Conservation (phyloP, 2,113 vertebrate species). For the Egretta garzetta region DNA sequence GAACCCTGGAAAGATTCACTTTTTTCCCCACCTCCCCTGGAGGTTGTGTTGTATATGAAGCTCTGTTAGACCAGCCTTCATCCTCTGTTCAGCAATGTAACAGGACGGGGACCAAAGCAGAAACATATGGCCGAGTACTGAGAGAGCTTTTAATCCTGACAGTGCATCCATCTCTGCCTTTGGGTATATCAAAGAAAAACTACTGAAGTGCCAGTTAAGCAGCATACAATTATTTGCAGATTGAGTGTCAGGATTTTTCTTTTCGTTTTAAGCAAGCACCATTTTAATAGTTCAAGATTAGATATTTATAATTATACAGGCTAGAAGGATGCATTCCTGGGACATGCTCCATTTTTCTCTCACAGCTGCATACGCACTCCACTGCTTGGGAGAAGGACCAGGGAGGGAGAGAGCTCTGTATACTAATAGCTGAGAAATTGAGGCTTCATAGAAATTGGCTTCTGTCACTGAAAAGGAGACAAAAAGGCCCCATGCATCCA, state of each 20-base stretch:
- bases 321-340: not conserved
- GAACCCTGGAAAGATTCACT: not conserved
- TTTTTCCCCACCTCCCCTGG: not conserved
- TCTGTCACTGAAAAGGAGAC: not conserved
- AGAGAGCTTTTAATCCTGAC: slow-evolving; percentile 27
- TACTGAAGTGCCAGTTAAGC: not conserved
- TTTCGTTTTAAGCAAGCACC: not conserved
- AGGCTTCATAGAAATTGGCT: not conserved
- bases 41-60: not conserved
- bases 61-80: not conserved
- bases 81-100: not conserved
- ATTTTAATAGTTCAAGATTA: not conserved
- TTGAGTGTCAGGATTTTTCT: not conserved
- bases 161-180: slow-evolving; percentile 34
- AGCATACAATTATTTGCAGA: slow-evolving; percentile 24
- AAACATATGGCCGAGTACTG: slow-evolving; percentile 33
- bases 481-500: not conserved
- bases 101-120: slow-evolving; percentile 26
- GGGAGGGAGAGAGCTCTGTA: not conserved
- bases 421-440: not conserved
- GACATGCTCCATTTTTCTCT: not conserved
- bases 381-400: not conserved
- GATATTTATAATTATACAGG: not conserved
- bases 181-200: not conserved
- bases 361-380: not conserved